These are phyloP conservation scores for Chondrosia reniformis DNA, from an alignment of 37 sponge, comb jelly and placozoan genomes.

Conservation along the genomic window DNA sequence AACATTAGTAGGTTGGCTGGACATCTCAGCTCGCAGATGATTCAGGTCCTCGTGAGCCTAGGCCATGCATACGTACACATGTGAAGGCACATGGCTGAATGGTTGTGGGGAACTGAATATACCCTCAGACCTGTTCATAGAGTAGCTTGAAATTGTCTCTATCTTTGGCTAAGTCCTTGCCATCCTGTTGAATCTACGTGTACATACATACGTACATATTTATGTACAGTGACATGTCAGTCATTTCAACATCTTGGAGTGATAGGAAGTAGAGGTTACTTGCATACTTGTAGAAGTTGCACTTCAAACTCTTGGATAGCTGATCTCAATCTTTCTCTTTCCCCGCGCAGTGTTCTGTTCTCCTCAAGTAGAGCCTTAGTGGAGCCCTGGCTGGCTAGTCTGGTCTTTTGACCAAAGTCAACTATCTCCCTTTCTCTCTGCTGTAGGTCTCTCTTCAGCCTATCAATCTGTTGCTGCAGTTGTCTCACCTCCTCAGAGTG, in stretches of 20 bases:
- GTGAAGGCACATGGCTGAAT: not conserved
- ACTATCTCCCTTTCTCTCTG: not conserved
- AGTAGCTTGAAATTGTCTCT: conserved; percentile 90
- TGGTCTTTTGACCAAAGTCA: not conserved
- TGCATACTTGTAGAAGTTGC: conserved; percentile 50
- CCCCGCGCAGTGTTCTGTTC: conserved; percentile 41
- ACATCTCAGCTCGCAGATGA: not conserved
- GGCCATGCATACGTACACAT: not conserved
- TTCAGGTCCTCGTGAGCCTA: conserved; percentile 14
- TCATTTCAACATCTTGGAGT: too few species aligned
- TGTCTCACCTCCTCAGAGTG: too few species aligned
- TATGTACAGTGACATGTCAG: too few species aligned
- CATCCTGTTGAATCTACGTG: conserved; percentile 70
- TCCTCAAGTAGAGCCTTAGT: conserved; percentile 22
- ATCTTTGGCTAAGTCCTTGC: conserved; percentile 69
- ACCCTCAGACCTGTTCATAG: conserved; percentile 78
- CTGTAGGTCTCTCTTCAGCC: conserved; percentile 11
- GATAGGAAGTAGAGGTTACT: too few species aligned
- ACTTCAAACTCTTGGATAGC: conserved; percentile 55
- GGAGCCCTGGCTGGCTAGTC: conserved; percentile 12
- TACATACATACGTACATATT: conserved; percentile 12
- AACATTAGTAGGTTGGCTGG: not conserved
- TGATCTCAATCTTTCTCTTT: conserved; percentile 69
- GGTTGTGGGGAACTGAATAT: not conserved
- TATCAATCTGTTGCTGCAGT: not conserved